Percentiles rank a stretch among this genome's conserved stretches.
These are phyloP conservation scores for Tipula confusa DNA, from an alignment of 2,888 invertebrate species.

Conservation along the genomic window DNA sequence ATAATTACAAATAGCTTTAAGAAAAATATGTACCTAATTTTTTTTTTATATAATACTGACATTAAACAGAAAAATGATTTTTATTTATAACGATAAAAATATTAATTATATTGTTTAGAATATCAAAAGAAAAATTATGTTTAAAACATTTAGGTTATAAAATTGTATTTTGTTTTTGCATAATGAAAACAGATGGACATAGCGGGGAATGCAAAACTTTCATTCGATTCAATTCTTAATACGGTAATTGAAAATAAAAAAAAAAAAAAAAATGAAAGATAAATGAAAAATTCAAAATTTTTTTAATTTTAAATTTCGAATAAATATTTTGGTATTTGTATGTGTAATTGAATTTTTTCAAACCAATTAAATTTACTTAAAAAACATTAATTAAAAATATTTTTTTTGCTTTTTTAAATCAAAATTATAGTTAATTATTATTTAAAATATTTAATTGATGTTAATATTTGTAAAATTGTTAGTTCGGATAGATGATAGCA, in stretches of 20 bases:
- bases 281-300: slow-evolving; percentile 7
- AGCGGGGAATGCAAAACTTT: slow-evolving; percentile 40
- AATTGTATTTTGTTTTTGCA: neutral
- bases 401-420: neutral
- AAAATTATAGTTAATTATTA: neutral
- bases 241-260: slow-evolving; percentile 37
- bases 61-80: neutral
- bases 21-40: neutral
- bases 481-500: neutral
- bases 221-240: slow-evolving; percentile 39
- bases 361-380: neutral
- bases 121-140: neutral
- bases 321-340: neutral
- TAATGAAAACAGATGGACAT: slow-evolving; percentile 46
- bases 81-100: neutral
- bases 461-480: neutral
- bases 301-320: neutral
- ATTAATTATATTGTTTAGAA: slow-evolving; percentile 5
- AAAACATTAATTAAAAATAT: neutral
- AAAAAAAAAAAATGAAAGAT: neutral
- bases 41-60: neutral
- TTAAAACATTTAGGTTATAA: neutral
- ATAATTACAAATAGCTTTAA: neutral
- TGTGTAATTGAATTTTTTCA: neutral
- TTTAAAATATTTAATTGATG: neutral